Base-by-base conservation (phyloP, 2,113 vertebrate genomes). In the Albula glossodonta region DNA sequence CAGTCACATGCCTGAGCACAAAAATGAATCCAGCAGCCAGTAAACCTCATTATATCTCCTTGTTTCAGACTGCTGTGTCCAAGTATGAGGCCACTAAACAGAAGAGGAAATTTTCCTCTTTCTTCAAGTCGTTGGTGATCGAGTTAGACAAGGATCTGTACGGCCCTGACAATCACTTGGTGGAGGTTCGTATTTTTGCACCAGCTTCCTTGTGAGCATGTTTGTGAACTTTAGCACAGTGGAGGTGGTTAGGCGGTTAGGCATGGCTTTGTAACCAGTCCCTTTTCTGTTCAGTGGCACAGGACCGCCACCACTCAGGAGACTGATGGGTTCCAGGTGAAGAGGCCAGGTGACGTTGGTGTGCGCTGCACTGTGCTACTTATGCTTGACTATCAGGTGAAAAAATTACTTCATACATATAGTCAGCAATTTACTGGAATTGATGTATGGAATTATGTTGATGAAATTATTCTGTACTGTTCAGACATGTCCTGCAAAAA, bases 31-130 rank as follows among this genome's bases (percentile, higher is more conserved):
- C 53, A 56, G 53, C 1, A 56, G 53, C 12, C 53, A 56, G 15
- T n/a, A 70, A 70, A 22, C 3, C 12, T 70, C 22, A 70, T 4
- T 22, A 70, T 52, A 6, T 63, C 19, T 84, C 90, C 92, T 77
- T 91, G 86, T 93, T 94, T 82, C 95, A 99, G 98, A 97, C 97
- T 74, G 98, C 97, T 85, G 95, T 99, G 90, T 99, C 98, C 89
- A 99, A 99, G 93, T 99, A 99, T 41, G 98, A 99, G 95, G 98
- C 98, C 90, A 99, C 98, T 88, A 99, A 99, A 92, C 98, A 99
- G 95, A 99, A 99, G 90, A 96, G 98, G 89, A 99, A 99, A 89
- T 99, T 99, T 88, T 99, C 98, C n/a, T 99, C 98, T 85, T 99
- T 99, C 95, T 99, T 99, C 94, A 99, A 99, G 91, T 99, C 98